Evolutionary conservation across 2,113 vertebrate species (phyloP).

Genomic region (Lampris incognitus): DNA sequence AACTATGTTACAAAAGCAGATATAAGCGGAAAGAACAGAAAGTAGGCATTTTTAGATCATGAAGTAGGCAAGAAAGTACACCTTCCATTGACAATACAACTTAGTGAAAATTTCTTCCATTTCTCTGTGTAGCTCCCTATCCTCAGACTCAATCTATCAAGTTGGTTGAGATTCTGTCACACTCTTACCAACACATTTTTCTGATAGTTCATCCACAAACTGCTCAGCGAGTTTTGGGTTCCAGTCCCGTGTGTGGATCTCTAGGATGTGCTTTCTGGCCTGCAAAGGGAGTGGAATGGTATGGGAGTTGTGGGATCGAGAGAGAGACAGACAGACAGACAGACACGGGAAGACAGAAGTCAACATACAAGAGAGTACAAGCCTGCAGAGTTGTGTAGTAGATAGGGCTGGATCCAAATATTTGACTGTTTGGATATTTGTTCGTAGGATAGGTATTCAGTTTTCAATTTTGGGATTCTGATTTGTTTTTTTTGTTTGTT

Average conservation of each 20-base stretch:
- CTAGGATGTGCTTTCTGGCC: slow-evolving; percentile 99
- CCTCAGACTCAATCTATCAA: background rate
- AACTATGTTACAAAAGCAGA: too few species aligned
- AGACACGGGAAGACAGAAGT: background rate
- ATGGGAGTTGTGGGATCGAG: slow-evolving; percentile 3
- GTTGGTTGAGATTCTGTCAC: background rate
- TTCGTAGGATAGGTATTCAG: too few species aligned
- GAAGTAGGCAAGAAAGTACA: background rate
- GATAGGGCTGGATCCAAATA: too few species aligned
- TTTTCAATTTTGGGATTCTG: too few species aligned
- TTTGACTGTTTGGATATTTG: too few species aligned
- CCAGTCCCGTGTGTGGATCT: slow-evolving; percentile 99
- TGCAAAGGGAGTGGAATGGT: slow-evolving; percentile 51
- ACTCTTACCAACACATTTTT: slow-evolving; percentile 98
- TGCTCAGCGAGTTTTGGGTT: slow-evolving; percentile 92
- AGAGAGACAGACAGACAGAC: background rate
- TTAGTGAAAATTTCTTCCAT: background rate
- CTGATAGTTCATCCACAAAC: slow-evolving; percentile 96
- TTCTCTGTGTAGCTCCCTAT: background rate
- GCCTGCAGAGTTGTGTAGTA: background rate
- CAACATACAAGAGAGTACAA: background rate
- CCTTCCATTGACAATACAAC: background rate
- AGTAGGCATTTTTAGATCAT: background rate
- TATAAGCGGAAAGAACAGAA: background rate
- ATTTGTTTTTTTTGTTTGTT: too few species aligned